Conservation (phyloP, 2,888 invertebrate species). For the Lycophotia porphyrea region DNA sequence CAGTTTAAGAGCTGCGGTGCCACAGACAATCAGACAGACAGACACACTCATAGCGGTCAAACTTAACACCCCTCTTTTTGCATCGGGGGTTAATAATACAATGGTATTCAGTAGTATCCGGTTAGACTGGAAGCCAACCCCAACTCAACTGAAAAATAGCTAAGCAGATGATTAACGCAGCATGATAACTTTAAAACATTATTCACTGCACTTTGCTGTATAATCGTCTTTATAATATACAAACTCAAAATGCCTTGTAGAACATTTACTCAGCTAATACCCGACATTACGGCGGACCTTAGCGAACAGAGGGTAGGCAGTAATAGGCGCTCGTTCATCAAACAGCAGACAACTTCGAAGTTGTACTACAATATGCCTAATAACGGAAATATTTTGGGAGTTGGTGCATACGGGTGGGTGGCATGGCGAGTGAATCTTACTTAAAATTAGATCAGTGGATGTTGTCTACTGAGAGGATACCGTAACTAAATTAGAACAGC, state of each 20-base stretch:
- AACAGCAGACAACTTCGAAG: conserved; percentile 51
- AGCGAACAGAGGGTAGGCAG: conserved; percentile 49
- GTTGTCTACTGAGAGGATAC: too few species aligned
- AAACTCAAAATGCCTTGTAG: conserved; percentile 13
- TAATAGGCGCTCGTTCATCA: conserved; percentile 55
- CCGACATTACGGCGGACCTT: conserved; percentile 36
- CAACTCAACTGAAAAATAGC: background rate
- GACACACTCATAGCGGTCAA: too few species aligned
- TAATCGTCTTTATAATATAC: background rate
- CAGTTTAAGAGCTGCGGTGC: too few species aligned
- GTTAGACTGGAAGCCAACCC: background rate
- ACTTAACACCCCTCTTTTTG: too few species aligned
- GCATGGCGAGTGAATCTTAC: background rate
- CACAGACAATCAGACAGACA: too few species aligned
- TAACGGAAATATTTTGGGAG: conserved; percentile 63
- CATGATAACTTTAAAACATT: background rate
- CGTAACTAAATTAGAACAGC: too few species aligned
- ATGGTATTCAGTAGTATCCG: background rate
- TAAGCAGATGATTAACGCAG: background rate
- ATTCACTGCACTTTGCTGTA: background rate
- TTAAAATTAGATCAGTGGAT: background rate
- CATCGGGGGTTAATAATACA: background rate
- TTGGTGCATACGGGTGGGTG: conserved; percentile 31
- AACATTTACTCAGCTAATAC: conserved; percentile 49
- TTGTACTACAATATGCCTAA: conserved; percentile 66